These are phyloP conservation scores for Dipodomys spectabilis DNA, from an alignment of 2,113 vertebrate species.

Conservation along the genomic window DNA sequence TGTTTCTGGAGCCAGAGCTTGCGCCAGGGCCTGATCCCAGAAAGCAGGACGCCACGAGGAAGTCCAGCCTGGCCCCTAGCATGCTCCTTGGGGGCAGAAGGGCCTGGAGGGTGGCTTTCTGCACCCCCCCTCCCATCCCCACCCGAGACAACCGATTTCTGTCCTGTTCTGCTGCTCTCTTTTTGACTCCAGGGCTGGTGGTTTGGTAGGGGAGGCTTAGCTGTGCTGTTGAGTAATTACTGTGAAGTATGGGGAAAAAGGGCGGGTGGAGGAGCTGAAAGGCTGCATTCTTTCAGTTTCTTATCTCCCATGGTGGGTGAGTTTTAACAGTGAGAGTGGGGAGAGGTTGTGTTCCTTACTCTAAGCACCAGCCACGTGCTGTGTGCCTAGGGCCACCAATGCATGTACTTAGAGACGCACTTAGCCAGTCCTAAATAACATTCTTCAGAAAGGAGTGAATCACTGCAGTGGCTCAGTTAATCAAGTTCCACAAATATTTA, in stretches of 20 bases:
- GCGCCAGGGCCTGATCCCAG: background rate
- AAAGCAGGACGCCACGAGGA: conserved; percentile 25
- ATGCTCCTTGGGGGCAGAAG: background rate
- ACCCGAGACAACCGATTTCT: background rate
- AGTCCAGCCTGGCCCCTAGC: no score
- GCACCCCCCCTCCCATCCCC: no score
- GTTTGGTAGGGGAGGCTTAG: background rate
- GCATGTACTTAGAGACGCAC: no score
- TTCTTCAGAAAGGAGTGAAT: conserved; percentile 9
- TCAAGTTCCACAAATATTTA: background rate
- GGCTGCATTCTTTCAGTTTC: conserved; percentile 62
- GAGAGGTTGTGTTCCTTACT: conserved; percentile 22
- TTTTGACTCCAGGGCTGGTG: background rate
- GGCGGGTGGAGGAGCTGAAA: conserved; percentile 60
- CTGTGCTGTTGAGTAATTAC: conserved; percentile 77
- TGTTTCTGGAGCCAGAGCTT: background rate
- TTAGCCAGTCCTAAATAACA: background rate
- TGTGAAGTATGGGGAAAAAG: conserved; percentile 77
- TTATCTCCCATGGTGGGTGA: conserved; percentile 77
- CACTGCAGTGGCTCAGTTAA: background rate
- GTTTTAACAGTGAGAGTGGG: conserved; percentile 34
- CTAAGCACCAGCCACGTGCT: background rate
- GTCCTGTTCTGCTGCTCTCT: background rate
- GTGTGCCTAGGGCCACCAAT: background rate
- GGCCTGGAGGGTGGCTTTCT: background rate